Evolutionary conservation across 2,113 vertebrate genomes (phyloP), one percentile per base, ranked within the genome.

Genomic region (Lampris incognitus): DNA sequence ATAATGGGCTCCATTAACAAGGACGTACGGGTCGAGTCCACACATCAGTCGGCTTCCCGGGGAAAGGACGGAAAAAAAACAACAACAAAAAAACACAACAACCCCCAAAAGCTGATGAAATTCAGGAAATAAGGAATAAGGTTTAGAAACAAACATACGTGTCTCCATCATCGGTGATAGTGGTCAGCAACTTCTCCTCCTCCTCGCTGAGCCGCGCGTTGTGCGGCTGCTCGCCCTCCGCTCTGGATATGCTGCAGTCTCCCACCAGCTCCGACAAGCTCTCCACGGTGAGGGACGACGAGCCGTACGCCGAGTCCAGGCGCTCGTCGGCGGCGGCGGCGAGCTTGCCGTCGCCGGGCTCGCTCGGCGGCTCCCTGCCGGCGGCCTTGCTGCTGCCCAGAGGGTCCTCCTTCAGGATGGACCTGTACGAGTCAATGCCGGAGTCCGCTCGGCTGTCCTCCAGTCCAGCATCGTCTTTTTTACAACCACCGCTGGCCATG

Each of bases 91-190:
- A 46, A 60, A 79, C 39, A 72, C 50, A 51, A 55, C n/a, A n/a
- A 55, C 24, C 4, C 6, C 1, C 13, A 24, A n/a, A 24, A 1
- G 11, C 5, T n/a, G 1, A 24, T 5, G 4, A 52, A 55, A 24
- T 24, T 24, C 24, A 55, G 24, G 11, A 55, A 24, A n/a, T 41
- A 41, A 41, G 10, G 11, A 41, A 61, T 42, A 4, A 5, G 9
- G 44, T 7, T 3, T 46, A 44, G 37, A 38, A 50, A 55, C 50
- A 66, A 61, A 93, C 94, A 38, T 94, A 95, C 94, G 94, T 95
- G 92, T 95, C 94, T 89, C 94, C 94, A 69, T 95, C 94, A 44
- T 94, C 93, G 50, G 93, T 95, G 51, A 95, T 89, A 5, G 86
- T 88, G 0, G 91, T 88, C 67, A 95, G 84, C 44, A 90, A 58